phyloP scores from a whole-genome alignment of 2,888 invertebrate genomes.

The Lasioglossum lativentre region DNA sequence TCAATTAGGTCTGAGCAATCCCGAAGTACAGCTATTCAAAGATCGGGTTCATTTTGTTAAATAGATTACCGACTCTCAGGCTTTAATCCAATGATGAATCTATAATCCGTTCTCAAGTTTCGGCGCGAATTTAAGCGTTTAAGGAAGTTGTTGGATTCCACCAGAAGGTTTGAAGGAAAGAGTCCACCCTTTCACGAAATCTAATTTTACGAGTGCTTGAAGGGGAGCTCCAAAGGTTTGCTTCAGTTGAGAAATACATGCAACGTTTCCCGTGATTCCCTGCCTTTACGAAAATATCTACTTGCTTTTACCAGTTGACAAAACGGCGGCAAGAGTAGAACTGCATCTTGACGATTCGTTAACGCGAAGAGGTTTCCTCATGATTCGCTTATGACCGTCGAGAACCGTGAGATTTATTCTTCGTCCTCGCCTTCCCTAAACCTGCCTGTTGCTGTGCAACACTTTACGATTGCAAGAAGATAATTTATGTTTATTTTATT shows the following conservation, averaged over 20 bases:
- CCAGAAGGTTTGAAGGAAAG: not conserved
- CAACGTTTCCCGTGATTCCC: not conserved
- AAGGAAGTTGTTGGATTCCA: not conserved
- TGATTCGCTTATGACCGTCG: not conserved
- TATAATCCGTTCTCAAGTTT: not conserved
- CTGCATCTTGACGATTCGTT: not conserved
- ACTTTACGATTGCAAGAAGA: not conserved
- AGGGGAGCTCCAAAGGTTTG: not conserved
- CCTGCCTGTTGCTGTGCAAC: not conserved
- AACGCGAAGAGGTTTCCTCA: not conserved
- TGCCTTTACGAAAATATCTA: not conserved
- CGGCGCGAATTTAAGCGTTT: not conserved
- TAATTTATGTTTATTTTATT: not conserved
- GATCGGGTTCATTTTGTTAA: conserved; percentile 1
- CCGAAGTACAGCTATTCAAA: not conserved
- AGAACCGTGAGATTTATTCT: not conserved
- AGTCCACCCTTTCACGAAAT: conserved; percentile 1
- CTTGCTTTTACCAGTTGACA: not conserved
- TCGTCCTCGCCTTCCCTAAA: not conserved
- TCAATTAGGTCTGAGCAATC: not conserved
- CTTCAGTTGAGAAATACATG: not conserved
- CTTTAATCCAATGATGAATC: not conserved
- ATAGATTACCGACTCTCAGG: not conserved
- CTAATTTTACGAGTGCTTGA: conserved; percentile 2
- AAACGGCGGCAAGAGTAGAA: not conserved